phyloP scores from a whole-genome alignment of 2,888 invertebrate species.

The Molanna angustata region DNA sequence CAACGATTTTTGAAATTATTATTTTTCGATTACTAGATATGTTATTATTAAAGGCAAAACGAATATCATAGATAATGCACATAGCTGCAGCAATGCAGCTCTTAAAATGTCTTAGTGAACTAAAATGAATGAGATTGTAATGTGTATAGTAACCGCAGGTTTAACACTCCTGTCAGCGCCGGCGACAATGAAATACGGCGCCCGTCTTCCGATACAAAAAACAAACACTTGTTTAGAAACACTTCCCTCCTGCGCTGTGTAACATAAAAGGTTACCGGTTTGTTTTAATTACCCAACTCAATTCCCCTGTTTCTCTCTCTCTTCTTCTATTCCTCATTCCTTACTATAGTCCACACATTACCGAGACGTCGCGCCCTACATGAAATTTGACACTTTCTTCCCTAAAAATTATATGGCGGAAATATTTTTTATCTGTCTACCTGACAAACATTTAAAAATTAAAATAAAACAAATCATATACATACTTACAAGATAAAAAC shows the following conservation, averaged over 20 bases:
- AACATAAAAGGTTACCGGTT: slow-evolving; percentile 8
- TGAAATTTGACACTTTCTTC: slow-evolving; percentile 17
- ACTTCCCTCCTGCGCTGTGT: background rate
- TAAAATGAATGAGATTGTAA: too few species aligned
- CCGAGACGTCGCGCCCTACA: slow-evolving; percentile 13
- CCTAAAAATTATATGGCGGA: slow-evolving; percentile 22
- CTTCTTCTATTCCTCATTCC: slow-evolving; percentile 8
- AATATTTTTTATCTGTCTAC: slow-evolving; percentile 17
- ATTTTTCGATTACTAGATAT: too few species aligned
- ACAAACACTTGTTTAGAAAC: slow-evolving; percentile 11
- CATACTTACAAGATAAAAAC: too few species aligned
- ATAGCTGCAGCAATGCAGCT: too few species aligned
- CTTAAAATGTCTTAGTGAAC: too few species aligned
- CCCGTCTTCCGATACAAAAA: slow-evolving; percentile 10
- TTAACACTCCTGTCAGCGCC: slow-evolving; percentile 13
- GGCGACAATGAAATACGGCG: slow-evolving; percentile 18
- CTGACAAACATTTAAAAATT: background rate
- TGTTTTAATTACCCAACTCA: slow-evolving; percentile 8
- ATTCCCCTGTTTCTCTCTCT: background rate
- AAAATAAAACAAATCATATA: too few species aligned
- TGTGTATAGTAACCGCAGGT: too few species aligned
- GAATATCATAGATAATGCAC: too few species aligned
- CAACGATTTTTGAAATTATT: too few species aligned
- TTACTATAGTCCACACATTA: slow-evolving; percentile 8
- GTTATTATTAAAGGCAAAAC: too few species aligned